Conservation (phyloP, 2,113 vertebrate genomes). For the Tamias sibiricus region DNA sequence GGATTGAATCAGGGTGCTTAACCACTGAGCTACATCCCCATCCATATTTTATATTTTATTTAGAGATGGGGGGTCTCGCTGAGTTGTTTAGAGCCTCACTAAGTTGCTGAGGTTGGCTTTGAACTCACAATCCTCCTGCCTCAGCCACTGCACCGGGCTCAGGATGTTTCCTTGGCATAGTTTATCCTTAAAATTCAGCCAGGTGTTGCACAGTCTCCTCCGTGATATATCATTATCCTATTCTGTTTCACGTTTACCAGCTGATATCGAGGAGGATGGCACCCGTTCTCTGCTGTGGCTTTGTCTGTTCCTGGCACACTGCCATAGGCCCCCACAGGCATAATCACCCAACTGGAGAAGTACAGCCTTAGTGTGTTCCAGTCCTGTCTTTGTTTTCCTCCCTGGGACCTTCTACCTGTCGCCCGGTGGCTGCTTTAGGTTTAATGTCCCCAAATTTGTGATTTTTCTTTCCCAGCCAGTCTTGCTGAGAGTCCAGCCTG, state of each 20-base stretch:
- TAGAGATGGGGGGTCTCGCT: no score
- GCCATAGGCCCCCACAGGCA: not conserved
- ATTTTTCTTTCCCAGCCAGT: not conserved
- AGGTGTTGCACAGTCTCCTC: not conserved
- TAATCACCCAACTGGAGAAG: not conserved
- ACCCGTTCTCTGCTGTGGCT: not conserved
- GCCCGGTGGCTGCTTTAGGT: not conserved
- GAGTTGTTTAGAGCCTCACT: no score
- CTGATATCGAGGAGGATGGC: rapidly evolving
- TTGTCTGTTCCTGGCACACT: not conserved
- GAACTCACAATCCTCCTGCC: no score
- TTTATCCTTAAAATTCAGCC: not conserved
- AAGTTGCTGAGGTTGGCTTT: no score
- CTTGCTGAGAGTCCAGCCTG: not conserved
- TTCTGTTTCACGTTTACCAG: not conserved
- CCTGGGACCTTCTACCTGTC: not conserved
- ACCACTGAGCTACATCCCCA: no score
- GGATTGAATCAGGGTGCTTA: no score
- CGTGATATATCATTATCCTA: rapidly evolving
- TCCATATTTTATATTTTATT: no score
- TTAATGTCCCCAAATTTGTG: no score
- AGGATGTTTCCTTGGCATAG: no score
- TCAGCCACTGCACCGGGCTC: no score
- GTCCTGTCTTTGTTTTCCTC: not conserved
- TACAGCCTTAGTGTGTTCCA: not conserved